A percentile compares a stretch with the other conserved stretches of the same genome.
These are phyloP conservation scores for Hemiscyllium ocellatum DNA, from an alignment of 2,113 vertebrate genomes.

Conservation along the genomic window DNA sequence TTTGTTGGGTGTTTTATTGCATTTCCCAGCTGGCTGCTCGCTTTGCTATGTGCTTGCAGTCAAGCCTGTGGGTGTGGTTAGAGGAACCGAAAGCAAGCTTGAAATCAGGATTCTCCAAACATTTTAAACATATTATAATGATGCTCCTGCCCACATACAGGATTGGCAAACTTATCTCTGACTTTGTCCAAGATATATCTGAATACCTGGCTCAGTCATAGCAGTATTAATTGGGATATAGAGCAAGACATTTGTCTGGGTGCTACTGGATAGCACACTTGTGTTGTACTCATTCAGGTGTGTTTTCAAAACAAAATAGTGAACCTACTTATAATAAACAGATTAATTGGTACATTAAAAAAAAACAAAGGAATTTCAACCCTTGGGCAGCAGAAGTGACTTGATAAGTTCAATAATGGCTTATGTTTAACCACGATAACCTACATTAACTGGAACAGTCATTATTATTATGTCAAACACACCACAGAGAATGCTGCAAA, in stretches of 20 bases:
- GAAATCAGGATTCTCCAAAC: not conserved
- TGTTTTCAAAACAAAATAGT: not conserved
- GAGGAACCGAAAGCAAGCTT: not conserved
- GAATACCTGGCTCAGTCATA: not conserved
- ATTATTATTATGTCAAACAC: no score
- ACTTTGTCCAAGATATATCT: not conserved
- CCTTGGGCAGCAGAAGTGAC: not conserved
- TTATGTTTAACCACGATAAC: not conserved
- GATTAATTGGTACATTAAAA: not conserved
- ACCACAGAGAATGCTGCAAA: no score
- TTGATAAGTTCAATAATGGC: not conserved
- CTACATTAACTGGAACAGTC: not conserved
- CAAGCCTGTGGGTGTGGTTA: not conserved
- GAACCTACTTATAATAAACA: not conserved
- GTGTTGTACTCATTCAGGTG: not conserved
- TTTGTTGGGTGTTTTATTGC: not conserved
- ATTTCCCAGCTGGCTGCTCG: not conserved
- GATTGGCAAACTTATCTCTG: not conserved
- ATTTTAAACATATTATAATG: not conserved
- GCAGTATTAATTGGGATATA: not conserved
- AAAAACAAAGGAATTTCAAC: not conserved
- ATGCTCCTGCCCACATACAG: not conserved
- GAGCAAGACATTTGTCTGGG: not conserved
- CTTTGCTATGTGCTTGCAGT: not conserved
- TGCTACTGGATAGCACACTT: not conserved